These are phyloP conservation scores for Torymus auratus DNA, from an alignment of 2,888 invertebrate genomes.

Conservation along the genomic window DNA sequence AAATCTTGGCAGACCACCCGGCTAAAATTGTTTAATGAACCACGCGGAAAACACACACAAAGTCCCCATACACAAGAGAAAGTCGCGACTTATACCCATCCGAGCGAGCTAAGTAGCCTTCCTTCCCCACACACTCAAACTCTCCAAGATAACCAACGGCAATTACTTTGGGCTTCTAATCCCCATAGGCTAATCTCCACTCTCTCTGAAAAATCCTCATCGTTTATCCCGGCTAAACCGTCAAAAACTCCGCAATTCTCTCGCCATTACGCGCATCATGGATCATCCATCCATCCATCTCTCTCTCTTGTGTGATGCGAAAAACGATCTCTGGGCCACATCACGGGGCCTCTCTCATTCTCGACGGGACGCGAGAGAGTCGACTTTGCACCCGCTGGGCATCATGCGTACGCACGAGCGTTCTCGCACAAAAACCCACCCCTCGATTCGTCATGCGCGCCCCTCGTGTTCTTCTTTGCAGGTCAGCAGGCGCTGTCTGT, in stretches of 20 bases:
- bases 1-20: no score
- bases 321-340: no score
- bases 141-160: conserved; percentile 28
- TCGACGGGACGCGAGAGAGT: no score
- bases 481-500: conserved; percentile 45
- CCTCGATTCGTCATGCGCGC: conserved; percentile 71
- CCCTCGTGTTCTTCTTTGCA: conserved; percentile 5
- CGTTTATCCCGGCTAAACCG: neutral
- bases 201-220: no score
- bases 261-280: conserved; percentile 36
- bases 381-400: no score
- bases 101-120: conserved; percentile 14
- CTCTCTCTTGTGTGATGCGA: no score
- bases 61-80: neutral
- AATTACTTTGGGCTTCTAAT: conserved; percentile 35
- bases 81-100: conserved; percentile 1
- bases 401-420: no score
- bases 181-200: neutral
- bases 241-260: conserved; percentile 43
- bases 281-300: no score
- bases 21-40: conserved; percentile 21
- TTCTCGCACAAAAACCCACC: conserved; percentile 67
- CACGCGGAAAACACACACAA: conserved; percentile 3
- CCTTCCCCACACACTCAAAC: conserved; percentile 3
- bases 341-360: no score